A percentile compares a stretch with the other conserved stretches of the same genome.
phyloP scores from a whole-genome alignment of 2,888 invertebrate genomes.

The Eupithecia tripunctaria region DNA sequence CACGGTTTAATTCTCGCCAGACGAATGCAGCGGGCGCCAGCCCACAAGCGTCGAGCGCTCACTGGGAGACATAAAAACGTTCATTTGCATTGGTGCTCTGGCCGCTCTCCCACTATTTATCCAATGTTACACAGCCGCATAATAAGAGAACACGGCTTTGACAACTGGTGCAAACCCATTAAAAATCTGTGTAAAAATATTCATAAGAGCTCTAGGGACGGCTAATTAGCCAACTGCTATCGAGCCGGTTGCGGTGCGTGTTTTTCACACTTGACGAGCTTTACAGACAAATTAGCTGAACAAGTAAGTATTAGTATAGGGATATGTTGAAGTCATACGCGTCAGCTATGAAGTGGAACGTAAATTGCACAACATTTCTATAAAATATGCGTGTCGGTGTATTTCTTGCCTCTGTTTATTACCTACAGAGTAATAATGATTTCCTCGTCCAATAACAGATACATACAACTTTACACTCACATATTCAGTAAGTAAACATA shows the following conservation, averaged over 20 bases:
- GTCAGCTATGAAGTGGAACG: background rate
- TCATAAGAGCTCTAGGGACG: slow-evolving; percentile 56
- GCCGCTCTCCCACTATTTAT: slow-evolving; percentile 70
- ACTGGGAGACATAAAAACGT: slow-evolving; percentile 71
- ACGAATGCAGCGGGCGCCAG: slow-evolving; percentile 61
- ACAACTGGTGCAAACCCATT: slow-evolving; percentile 64
- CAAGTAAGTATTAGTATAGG: slow-evolving; percentile 29
- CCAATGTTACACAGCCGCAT: slow-evolving; percentile 72
- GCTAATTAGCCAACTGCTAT: slow-evolving; percentile 63
- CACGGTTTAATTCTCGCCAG: slow-evolving; percentile 75
- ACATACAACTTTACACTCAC: background rate
- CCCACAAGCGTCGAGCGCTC: slow-evolving; percentile 48
- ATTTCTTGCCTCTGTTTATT: background rate
- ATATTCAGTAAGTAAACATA: background rate
- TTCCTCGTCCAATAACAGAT: background rate
- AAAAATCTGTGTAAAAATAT: slow-evolving; percentile 65
- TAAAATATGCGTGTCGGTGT: background rate
- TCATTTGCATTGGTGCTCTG: slow-evolving; percentile 77
- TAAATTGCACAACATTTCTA: slow-evolving; percentile 3
- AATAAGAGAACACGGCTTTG: slow-evolving; percentile 73
- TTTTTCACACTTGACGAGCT: slow-evolving; percentile 31
- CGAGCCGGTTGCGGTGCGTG: slow-evolving; percentile 32
- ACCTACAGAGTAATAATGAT: background rate
- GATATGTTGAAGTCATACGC: background rate
- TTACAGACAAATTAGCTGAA: slow-evolving; percentile 26